Evolutionary conservation across 2,797 vertebrate genomes (phyloP).

Genomic region (Enteromius thamalakanensis): DNA sequence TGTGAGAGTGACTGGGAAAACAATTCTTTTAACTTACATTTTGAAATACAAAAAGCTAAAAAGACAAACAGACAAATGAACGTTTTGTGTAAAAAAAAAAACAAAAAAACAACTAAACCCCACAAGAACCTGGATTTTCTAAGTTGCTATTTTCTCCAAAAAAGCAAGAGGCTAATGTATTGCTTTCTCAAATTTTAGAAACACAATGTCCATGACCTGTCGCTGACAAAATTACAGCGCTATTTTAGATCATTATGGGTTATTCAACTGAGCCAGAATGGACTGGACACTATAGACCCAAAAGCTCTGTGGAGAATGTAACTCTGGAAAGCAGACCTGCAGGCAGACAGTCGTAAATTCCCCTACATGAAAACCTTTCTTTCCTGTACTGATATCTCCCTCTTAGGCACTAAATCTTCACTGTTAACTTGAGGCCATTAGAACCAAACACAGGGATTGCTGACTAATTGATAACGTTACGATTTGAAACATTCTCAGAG

Average conservation of each 20-base stretch:
- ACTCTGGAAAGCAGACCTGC: slow-evolving; percentile 46
- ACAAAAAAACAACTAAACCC: neutral
- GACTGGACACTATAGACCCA: slow-evolving; percentile 47
- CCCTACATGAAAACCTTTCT: slow-evolving; percentile 56
- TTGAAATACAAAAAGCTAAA: neutral
- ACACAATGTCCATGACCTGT: slow-evolving; percentile 19
- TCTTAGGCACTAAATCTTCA: slow-evolving; percentile 62
- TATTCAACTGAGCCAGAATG: slow-evolving; percentile 41
- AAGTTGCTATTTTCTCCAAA: neutral
- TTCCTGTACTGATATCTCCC: slow-evolving; percentile 61
- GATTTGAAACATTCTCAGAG: slow-evolving; percentile 67
- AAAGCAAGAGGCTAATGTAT: neutral
- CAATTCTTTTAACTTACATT: neutral
- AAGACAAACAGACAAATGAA: neutral
- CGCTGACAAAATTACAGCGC: slow-evolving; percentile 11
- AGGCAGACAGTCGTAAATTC: slow-evolving; percentile 59
- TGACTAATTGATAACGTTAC: slow-evolving; percentile 70
- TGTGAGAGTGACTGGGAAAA: neutral
- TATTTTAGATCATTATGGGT: slow-evolving; percentile 44
- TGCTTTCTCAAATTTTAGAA: slow-evolving; percentile 9
- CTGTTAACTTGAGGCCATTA: slow-evolving; percentile 60
- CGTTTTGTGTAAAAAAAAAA: neutral
- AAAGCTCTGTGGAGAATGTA: slow-evolving; percentile 40
- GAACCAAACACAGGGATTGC: slow-evolving; percentile 65
- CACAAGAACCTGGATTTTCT: neutral